phyloP scores from a whole-genome alignment of 2,113 vertebrate species.

The Todiramphus chloris region DNA sequence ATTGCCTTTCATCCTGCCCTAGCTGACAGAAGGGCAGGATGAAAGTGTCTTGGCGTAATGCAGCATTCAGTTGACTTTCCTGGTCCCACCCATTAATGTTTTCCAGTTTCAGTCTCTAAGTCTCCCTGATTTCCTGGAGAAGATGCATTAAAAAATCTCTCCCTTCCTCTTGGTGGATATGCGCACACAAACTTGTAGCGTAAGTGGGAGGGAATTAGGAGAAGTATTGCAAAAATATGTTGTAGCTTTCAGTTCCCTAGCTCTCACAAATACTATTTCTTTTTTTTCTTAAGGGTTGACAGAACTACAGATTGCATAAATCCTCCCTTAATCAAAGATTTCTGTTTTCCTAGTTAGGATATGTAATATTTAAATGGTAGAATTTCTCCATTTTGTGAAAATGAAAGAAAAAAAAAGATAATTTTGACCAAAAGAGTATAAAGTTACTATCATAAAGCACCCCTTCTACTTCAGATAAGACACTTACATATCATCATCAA shows the following conservation, averaged over 20 bases:
- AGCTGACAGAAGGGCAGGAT: slow-evolving; percentile 28
- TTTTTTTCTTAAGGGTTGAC: not conserved
- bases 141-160: not conserved
- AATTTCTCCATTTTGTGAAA: not conserved
- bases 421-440: not conserved
- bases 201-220: not conserved
- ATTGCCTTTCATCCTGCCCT: slow-evolving; percentile 16
- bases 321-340: not conserved
- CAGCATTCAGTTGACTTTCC: slow-evolving; percentile 31
- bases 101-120: slow-evolving; percentile 28
- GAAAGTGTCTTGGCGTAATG: slow-evolving; percentile 28
- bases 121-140: slow-evolving; percentile 34
- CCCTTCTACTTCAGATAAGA: not conserved
- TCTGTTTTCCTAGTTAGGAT: not conserved
- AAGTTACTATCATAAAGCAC: not conserved
- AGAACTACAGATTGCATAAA: not conserved
- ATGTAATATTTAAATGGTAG: not conserved
- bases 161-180: not conserved
- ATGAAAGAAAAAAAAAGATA: accelerated
- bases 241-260: not conserved
- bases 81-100: slow-evolving; percentile 24
- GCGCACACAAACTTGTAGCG: not conserved
- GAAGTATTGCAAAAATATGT: not conserved
- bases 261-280: not conserved
- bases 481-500: not conserved